phyloP scores from a whole-genome alignment of 2,888 invertebrate genomes.

The Spisula solida region DNA sequence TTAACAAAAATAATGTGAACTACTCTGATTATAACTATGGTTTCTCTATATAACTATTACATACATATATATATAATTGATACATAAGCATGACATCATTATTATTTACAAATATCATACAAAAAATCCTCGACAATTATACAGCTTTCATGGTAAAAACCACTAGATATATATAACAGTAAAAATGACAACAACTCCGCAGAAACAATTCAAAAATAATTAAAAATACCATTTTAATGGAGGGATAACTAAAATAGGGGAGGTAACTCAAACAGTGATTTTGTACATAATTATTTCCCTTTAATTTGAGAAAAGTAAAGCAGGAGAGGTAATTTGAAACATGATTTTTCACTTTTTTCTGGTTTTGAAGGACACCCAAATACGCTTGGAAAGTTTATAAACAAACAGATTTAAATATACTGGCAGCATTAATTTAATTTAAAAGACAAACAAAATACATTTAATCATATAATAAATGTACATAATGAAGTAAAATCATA shows the following conservation, averaged over 20 bases:
- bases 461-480: no score
- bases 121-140: neutral
- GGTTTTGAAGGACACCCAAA: no score
- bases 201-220: neutral
- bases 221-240: neutral
- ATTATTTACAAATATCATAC: slow-evolving; percentile 8
- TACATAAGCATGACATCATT: neutral
- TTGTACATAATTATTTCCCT: no score
- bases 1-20: slow-evolving; percentile 17
- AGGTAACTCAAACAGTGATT: neutral
- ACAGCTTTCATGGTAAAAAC: slow-evolving; percentile 11
- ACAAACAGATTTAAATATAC: no score
- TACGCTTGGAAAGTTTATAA: no score
- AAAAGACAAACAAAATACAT: no score
- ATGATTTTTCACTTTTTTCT: neutral
- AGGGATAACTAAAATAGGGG: neutral
- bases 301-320: neutral
- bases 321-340: neutral
- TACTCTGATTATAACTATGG: neutral
- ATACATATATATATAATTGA: slow-evolving; percentile 23
- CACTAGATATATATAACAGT: slow-evolving; percentile 14
- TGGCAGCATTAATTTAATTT: no score
- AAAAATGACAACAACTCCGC: slow-evolving; percentile 11
- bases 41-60: slow-evolving; percentile 18
- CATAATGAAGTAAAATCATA: no score